Evolutionary conservation across 2,888 invertebrate species (phyloP).

Genomic region (Rhamnusium bicolor): DNA sequence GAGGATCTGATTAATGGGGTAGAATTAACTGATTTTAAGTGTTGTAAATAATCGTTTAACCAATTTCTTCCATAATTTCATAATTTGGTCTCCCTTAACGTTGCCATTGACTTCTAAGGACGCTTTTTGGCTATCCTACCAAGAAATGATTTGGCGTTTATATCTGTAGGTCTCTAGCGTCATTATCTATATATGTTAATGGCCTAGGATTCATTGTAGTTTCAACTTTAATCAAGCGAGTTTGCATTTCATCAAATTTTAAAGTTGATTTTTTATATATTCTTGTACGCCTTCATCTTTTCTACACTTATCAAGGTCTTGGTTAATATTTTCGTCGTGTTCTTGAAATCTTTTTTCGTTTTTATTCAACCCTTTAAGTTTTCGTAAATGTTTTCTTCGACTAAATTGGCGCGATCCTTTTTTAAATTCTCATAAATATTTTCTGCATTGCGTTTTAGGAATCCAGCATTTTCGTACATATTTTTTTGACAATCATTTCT

Average conservation of each 20-base stretch:
- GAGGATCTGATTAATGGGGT: no score
- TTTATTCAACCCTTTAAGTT: slow-evolving; percentile 43
- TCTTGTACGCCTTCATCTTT: background rate
- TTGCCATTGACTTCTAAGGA: no score
- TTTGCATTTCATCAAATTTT: no score
- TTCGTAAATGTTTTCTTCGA: slow-evolving; percentile 58
- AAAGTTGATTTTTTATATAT: slow-evolving; percentile 10
- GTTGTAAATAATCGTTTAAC: background rate
- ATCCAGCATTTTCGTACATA: slow-evolving; percentile 58
- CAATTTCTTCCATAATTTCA: background rate
- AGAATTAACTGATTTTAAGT: no score
- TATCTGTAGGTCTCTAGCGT: no score
- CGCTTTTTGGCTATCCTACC: no score
- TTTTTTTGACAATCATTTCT: slow-evolving; percentile 48
- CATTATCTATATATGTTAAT: no score
- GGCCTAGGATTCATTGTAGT: no score
- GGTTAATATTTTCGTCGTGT: slow-evolving; percentile 55
- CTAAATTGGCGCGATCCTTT: slow-evolving; percentile 32
- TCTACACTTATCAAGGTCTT: slow-evolving; percentile 56
- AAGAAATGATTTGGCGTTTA: no score
- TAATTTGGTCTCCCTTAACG: no score
- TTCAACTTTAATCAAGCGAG: no score
- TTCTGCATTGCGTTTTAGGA: slow-evolving; percentile 49
- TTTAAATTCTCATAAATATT: slow-evolving; percentile 59
- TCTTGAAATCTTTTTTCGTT: slow-evolving; percentile 35